Evolutionary conservation across 2,797 vertebrate species (phyloP).

Genomic region (Falco rusticolus): DNA sequence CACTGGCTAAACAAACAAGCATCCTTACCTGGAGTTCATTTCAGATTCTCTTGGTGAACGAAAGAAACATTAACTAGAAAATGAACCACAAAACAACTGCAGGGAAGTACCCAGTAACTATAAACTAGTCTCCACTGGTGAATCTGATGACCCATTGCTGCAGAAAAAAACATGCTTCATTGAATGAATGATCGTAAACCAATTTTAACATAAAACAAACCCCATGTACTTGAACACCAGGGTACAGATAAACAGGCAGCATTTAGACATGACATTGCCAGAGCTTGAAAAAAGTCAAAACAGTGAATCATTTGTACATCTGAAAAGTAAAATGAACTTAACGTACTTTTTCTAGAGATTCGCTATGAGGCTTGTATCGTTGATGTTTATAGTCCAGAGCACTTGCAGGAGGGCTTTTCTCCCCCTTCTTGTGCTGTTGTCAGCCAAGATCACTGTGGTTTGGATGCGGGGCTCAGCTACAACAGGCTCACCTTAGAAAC

Average conservation of each 20-base stretch:
- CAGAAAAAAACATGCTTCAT: background rate
- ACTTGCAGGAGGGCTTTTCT: background rate
- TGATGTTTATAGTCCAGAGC: background rate
- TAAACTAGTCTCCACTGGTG: background rate
- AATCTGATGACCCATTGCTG: background rate
- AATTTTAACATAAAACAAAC: background rate
- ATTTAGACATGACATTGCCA: background rate
- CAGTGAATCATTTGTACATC: background rate
- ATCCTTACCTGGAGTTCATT: background rate
- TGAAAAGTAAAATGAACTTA: background rate
- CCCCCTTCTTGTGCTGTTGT: background rate
- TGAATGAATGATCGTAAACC: background rate
- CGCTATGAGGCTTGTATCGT: background rate
- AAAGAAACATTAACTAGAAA: background rate
- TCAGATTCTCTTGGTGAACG: background rate
- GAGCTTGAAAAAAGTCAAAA: background rate
- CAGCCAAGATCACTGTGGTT: background rate
- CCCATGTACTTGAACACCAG: background rate
- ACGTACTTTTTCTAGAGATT: background rate
- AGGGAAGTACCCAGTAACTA: background rate
- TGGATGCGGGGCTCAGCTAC: background rate
- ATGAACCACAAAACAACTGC: background rate
- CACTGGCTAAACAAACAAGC: background rate
- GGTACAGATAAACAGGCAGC: background rate
- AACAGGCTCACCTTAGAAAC: background rate